A percentile compares a stretch with the other conserved stretches of the same genome.
These are phyloP conservation scores for Pogoniulus pusillus DNA, from an alignment of 2,797 vertebrate genomes.

Conservation along the genomic window DNA sequence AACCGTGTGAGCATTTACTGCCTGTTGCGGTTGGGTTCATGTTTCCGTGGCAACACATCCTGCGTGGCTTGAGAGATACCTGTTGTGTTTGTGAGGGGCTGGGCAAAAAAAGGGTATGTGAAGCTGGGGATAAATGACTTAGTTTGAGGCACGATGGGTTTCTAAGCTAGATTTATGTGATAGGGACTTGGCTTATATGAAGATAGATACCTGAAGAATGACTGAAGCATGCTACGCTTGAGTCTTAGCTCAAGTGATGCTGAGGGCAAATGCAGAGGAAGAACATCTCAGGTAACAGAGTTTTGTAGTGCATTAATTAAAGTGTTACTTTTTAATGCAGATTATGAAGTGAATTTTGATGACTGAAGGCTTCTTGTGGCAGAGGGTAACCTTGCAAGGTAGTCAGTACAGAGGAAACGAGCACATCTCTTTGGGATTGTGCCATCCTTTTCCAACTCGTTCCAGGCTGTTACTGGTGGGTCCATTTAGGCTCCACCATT, in stretches of 20 bases:
- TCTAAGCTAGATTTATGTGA: not conserved
- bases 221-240: not conserved
- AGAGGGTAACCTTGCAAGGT: not conserved
- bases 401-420: not conserved
- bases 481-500: not conserved
- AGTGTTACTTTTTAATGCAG: not conserved
- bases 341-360: not conserved
- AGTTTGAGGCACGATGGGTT: not conserved
- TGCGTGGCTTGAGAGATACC: not conserved
- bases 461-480: not conserved
- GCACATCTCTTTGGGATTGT: not conserved
- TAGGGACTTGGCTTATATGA: not conserved
- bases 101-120: not conserved
- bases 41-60: not conserved
- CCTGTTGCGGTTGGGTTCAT: not conserved
- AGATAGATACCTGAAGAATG: not conserved
- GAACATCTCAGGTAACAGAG: not conserved
- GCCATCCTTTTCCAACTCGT: not conserved
- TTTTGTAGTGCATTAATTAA: not conserved
- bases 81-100: not conserved
- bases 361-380: not conserved
- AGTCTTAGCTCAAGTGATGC: not conserved
- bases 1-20: not conserved
- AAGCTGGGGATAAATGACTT: not conserved
- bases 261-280: not conserved